These are phyloP conservation scores for Calonectris borealis DNA, from an alignment of 2,113 vertebrate genomes.

Conservation along the genomic window DNA sequence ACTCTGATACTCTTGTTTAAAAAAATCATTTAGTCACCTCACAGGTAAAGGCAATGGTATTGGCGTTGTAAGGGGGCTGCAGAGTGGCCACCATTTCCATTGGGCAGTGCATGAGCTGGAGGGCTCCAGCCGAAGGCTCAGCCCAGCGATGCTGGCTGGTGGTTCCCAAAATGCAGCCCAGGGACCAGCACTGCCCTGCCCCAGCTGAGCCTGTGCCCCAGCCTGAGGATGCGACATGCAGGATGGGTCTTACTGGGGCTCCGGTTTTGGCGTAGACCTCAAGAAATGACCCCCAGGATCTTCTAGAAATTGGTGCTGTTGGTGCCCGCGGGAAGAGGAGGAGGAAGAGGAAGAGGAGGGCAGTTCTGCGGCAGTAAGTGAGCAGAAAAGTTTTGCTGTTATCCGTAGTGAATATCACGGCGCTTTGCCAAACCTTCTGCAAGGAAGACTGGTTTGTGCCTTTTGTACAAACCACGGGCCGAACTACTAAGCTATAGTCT, in stretches of 20 bases:
- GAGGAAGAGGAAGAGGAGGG: not conserved
- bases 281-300: not conserved
- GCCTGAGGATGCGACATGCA: rapidly evolving
- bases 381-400: not conserved
- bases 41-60: not conserved
- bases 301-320: not conserved
- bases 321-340: not conserved
- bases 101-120: not conserved
- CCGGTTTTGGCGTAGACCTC: not conserved
- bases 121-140: not conserved
- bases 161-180: not conserved
- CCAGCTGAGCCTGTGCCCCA: not conserved
- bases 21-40: not conserved
- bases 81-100: rapidly evolving
- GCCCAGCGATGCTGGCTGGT: not conserved
- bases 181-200: not conserved
- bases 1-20: not conserved
- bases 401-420: rapidly evolving
- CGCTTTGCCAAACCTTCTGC: not conserved
- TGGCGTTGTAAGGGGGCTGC: not conserved
- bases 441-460: not conserved
- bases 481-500: not conserved
- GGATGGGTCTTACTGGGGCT: not conserved
- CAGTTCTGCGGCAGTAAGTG: not conserved
- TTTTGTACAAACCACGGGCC: not conserved